These are phyloP conservation scores for Lordiphosa collinella DNA, from an alignment of 1,140 invertebrate species.

Conservation along the genomic window DNA sequence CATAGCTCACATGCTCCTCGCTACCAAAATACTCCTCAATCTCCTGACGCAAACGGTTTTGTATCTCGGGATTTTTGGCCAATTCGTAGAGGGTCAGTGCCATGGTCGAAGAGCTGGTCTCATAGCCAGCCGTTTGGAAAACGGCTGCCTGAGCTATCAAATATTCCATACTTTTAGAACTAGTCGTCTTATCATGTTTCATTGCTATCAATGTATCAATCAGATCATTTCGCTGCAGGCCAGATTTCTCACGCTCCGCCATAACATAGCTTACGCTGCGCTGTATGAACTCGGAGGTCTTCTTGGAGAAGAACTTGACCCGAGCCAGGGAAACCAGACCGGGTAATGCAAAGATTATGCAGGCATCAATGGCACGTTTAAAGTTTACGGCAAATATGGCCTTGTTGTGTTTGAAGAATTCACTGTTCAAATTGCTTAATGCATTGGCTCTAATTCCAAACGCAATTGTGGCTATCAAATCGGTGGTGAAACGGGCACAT, in stretches of 20 bases:
- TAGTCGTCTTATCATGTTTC: slow-evolving; percentile 23
- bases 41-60: slow-evolving; percentile 84
- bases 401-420: slow-evolving; percentile 76
- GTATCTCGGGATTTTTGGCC: slow-evolving; percentile 84
- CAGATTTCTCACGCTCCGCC: slow-evolving; percentile 57
- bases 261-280: slow-evolving; percentile 64
- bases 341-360: slow-evolving; percentile 79
- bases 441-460: slow-evolving; percentile 83
- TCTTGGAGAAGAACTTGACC: slow-evolving; percentile 53
- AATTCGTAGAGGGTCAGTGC: slow-evolving; percentile 85
- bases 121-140: no score
- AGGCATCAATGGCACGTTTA: slow-evolving; percentile 80
- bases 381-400: slow-evolving; percentile 81
- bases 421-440: slow-evolving; percentile 79
- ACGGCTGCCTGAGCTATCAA: no score
- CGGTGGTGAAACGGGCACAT: slow-evolving; percentile 81
- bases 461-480: slow-evolving; percentile 82
- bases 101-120: slow-evolving; percentile 87
- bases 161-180: slow-evolving; percentile 36
- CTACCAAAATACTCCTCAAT: slow-evolving; percentile 81
- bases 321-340: slow-evolving; percentile 34
- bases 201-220: slow-evolving; percentile 79
- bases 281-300: slow-evolving; percentile 59
- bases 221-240: slow-evolving; percentile 76
- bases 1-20: slow-evolving; percentile 82